These are phyloP conservation scores for Amiota communis DNA, from an alignment of 2,888 invertebrate species.

Conservation along the genomic window DNA sequence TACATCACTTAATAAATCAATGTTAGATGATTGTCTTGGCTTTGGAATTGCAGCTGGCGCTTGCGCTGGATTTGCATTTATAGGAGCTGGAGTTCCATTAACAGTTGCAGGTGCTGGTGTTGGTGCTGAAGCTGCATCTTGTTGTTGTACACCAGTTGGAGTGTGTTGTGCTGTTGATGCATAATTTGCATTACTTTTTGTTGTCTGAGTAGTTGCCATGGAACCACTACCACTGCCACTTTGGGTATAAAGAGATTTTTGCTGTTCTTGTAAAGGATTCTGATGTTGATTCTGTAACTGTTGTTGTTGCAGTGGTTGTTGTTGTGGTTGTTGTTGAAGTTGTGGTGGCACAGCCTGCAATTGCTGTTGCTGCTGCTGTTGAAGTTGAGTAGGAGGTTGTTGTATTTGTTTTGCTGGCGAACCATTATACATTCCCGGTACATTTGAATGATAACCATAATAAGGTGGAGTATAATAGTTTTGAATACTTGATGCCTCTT, in stretches of 20 bases:
- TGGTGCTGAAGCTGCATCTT: background rate
- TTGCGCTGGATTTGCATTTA: slow-evolving; percentile 36
- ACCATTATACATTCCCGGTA: slow-evolving; percentile 19
- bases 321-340: slow-evolving; percentile 15
- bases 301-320: slow-evolving; percentile 38
- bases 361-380: slow-evolving; percentile 24
- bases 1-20: slow-evolving; percentile 84
- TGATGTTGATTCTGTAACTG: slow-evolving; percentile 27
- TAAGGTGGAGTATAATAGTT: slow-evolving; percentile 70
- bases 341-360: background rate
- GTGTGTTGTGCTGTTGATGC: slow-evolving; percentile 52
- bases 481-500: background rate
- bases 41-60: slow-evolving; percentile 19
- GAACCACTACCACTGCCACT: slow-evolving; percentile 63
- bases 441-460: slow-evolving; percentile 68
- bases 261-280: slow-evolving; percentile 22
- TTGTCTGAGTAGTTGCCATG: slow-evolving; percentile 69
- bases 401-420: slow-evolving; percentile 11
- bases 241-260: slow-evolving; percentile 69
- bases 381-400: background rate
- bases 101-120: slow-evolving; percentile 31
- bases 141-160: background rate
- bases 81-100: slow-evolving; percentile 34
- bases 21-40: slow-evolving; percentile 69
- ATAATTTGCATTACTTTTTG: slow-evolving; percentile 65